Base-by-base conservation (phyloP, 2,888 invertebrate species). In the Melanotus villosus region DNA sequence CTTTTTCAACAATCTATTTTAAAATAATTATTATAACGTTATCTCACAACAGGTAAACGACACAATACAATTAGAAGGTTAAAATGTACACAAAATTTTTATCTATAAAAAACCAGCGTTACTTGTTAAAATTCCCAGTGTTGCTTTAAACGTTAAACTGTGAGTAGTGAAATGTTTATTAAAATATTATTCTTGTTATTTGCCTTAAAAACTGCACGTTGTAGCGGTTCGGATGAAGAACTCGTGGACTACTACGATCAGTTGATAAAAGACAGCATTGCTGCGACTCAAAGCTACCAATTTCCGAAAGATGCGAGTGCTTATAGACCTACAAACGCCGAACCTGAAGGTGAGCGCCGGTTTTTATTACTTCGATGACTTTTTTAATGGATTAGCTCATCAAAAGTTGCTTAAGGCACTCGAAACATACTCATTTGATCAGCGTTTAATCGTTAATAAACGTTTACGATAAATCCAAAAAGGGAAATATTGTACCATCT, bases 201-300 rank as follows among this genome's bases (percentile, higher is more conserved):
- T 7, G 12, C 7, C 16, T 18, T 41, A 14, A 16, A 14, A 41
- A 7, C 16, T 41, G 12, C 5, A 41, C 12, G 16, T 16, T 12
- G 7, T 9, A 14, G 5, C 16, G 6, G 9, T 16, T 16, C 41
- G 4, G 6, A 16, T 18, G 38, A 62, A 10, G 23, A 56, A 14
- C 19, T 14, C 2, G 56, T 65, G 5, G 65, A 57, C 34, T 65
- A 57, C 41, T 65, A 57, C 10, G 47, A 65, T 36, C n/a, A 57
- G 7, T n/a, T 65, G 9, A 65, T 65, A 6, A 36, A 65, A 12
- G 38, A 47, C 34, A 47, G 21, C 34, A 45, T 47, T 12, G 26
- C 19, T n/a, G 34, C 30, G 21, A 21, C 56, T 3, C 19, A 26
- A 4, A 7, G 5, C 2, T 57, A 36, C 18, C 57, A 23, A 57